Base-by-base conservation (phyloP, 2,888 invertebrate genomes). In the Orthosia gracilis region DNA sequence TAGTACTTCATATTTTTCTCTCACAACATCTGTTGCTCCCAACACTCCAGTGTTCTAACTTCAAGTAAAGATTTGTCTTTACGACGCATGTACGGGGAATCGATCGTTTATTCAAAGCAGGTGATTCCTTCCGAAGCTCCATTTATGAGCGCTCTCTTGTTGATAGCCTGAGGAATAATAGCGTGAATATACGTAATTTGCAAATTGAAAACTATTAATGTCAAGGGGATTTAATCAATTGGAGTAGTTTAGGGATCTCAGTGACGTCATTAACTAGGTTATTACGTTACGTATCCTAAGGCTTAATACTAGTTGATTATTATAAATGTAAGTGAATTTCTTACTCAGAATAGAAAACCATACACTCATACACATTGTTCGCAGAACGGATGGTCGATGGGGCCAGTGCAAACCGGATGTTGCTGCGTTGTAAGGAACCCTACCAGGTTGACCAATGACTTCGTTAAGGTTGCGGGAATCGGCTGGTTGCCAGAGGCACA, bases 61-160 rank as follows among this genome's bases (percentile, higher is more conserved):
- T 82, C 70, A 75, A 87, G 86, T 73, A 62, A 85, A 88, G 88
- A 88, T 89, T 90, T 89, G 87, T 87, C 71, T 92, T 93, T 93
- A 94, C 87, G 90, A 88, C 67, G 66, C 89, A 85, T 88, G 88
- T 87, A 86, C 85, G 75, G 86, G 81, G 87, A 88, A 92, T 91
- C 90, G 92, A 94, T 94, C 91, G 92, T 91, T 93, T 94, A 94
- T 94, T 93, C 93, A 94, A 94, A 94, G 92, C 94, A 92, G 93
- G 93, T 92, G 92, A 93, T 94, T 88, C 82, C 82, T 85, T 83
- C 18, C 78, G 87, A 87, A 91, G 86, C 87, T 87, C 82, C 84
- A 87, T 93, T 93, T 92, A 93, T 89, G 92, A 89, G 86, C 85
- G 85, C 83, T 83, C 83, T 78, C 76, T 5, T 86, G 81, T 83